Percentiles rank a stretch among this genome's conserved stretches.
Conservation (phyloP, 1,140 invertebrate species). For the Ylistrum balloti region DNA sequence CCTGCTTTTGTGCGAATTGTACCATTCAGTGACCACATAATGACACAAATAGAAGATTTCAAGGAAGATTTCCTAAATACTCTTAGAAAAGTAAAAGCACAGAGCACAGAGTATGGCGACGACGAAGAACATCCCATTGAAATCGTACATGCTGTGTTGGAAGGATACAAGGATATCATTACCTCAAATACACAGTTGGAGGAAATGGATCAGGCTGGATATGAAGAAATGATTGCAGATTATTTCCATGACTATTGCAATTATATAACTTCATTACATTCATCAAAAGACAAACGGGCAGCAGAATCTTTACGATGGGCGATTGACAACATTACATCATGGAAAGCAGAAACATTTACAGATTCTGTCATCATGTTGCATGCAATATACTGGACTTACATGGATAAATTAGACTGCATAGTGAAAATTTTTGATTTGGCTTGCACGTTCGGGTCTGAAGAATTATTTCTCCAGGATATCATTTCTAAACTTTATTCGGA, state of each 20-base stretch:
- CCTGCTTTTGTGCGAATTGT: conserved; percentile 3
- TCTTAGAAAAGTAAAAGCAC: conserved; percentile 43
- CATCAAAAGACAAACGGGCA: not conserved
- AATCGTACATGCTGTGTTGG: conserved; percentile 30
- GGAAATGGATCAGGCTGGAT: conserved; percentile 44
- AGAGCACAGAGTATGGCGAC: conserved; percentile 51
- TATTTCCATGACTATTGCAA: conserved; percentile 58
- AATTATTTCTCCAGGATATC: not conserved
- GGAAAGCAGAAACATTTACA: not conserved
- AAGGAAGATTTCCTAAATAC: conserved; percentile 56
- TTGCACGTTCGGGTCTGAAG: not conserved
- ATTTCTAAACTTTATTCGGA: not conserved
- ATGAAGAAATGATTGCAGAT: conserved; percentile 47
- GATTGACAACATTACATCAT: not conserved
- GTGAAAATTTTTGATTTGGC: not conserved
- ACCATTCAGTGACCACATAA: conserved; percentile 57
- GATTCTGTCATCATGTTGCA: conserved; percentile 48
- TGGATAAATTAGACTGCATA: not conserved
- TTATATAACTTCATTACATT: not conserved
- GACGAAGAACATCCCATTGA: conserved; percentile 54
- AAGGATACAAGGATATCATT: conserved; percentile 54
- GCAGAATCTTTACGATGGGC: conserved; percentile 46
- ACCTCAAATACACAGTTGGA: not conserved
- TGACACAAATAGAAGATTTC: conserved; percentile 42
- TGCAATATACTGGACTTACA: conserved; percentile 52